A percentile compares a stretch with the other conserved stretches of the same genome.
Conservation (phyloP, 92 coral and sea anemone species). For the Desmophyllum pertusum region DNA sequence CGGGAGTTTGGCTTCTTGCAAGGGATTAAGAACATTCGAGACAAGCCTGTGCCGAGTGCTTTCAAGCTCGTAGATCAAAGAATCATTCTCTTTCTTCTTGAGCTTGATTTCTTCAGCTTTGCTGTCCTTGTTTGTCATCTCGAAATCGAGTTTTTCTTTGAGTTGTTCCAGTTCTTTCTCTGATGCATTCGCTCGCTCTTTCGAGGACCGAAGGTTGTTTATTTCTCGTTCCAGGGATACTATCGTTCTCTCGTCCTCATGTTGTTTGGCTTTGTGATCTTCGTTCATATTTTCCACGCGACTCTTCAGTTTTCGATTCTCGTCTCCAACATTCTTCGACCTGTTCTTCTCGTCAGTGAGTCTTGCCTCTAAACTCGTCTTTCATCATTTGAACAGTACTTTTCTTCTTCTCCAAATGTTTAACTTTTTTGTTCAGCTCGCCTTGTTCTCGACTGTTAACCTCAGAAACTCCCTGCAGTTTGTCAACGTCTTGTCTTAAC, state of each 20-base stretch:
- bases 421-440: background rate
- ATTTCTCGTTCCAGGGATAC: slow-evolving; percentile 28
- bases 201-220: background rate
- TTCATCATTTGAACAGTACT: slow-evolving; percentile 22
- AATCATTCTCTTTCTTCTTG: slow-evolving; percentile 47
- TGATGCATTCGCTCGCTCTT: slow-evolving; percentile 27
- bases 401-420: slow-evolving; percentile 19
- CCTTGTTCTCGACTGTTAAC: slow-evolving; percentile 13
- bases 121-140: background rate
- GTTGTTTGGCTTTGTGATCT: background rate
- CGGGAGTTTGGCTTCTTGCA: slow-evolving; percentile 51
- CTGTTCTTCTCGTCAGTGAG: slow-evolving; percentile 34
- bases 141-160: slow-evolving; percentile 36
- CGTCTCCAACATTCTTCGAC: slow-evolving; percentile 31
- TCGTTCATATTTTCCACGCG: slow-evolving; percentile 17
- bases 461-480: slow-evolving; percentile 16
- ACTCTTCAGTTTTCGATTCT: slow-evolving; percentile 10
- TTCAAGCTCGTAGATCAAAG: slow-evolving; percentile 37
- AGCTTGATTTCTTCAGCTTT: slow-evolving; percentile 28
- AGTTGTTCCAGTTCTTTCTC: slow-evolving; percentile 40
- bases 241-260: slow-evolving; percentile 5
- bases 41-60: slow-evolving; percentile 63
- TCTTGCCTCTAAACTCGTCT: slow-evolving; percentile 47
- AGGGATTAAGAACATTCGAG: slow-evolving; percentile 59
- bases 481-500: slow-evolving; percentile 35